Conservation (phyloP, 1,140 invertebrate genomes). For the Stenopsyche tienmushanensis region DNA sequence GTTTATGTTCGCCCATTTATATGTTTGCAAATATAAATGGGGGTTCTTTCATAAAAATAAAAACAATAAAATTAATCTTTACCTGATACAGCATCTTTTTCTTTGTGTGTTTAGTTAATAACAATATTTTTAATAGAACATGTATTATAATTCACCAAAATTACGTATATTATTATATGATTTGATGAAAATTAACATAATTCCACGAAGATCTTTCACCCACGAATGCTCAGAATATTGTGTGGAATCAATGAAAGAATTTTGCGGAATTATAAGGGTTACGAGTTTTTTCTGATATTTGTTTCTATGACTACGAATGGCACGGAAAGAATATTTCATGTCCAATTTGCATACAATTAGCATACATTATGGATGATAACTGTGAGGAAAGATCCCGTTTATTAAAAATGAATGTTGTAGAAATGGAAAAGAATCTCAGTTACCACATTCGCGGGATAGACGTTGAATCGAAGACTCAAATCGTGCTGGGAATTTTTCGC, state of each 20-base stretch:
- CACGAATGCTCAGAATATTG: too few relatives aligned
- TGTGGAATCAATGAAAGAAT: constrained; percentile 22
- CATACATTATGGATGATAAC: constrained; percentile 28
- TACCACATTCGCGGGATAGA: constrained; percentile 2
- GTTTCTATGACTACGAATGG: constrained; percentile 24
- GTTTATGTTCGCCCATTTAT: background rate
- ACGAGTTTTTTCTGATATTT: constrained; percentile 17
- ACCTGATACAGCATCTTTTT: too few relatives aligned
- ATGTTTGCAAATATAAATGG: too few relatives aligned
- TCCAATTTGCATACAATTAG: constrained; percentile 30
- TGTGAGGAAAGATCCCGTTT: constrained; percentile 24
- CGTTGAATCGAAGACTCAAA: constrained; percentile 18
- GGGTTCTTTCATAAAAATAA: too few relatives aligned
- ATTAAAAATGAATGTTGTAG: constrained; percentile 27
- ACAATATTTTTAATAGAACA: too few relatives aligned
- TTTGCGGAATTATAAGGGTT: constrained; percentile 10
- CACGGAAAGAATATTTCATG: constrained; percentile 30
- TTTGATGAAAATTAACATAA: too few relatives aligned
- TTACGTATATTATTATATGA: too few relatives aligned
- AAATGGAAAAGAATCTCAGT: constrained; percentile 23
- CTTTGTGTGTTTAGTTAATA: too few relatives aligned
- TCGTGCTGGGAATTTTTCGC: constrained; percentile 12
- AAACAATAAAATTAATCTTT: too few relatives aligned
- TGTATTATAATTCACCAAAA: too few relatives aligned
- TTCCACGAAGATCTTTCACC: too few relatives aligned